Evolutionary conservation across 2,888 invertebrate genomes (phyloP), one percentile per base, ranked within the genome.

Genomic region (Orthonevra nobilis): DNA sequence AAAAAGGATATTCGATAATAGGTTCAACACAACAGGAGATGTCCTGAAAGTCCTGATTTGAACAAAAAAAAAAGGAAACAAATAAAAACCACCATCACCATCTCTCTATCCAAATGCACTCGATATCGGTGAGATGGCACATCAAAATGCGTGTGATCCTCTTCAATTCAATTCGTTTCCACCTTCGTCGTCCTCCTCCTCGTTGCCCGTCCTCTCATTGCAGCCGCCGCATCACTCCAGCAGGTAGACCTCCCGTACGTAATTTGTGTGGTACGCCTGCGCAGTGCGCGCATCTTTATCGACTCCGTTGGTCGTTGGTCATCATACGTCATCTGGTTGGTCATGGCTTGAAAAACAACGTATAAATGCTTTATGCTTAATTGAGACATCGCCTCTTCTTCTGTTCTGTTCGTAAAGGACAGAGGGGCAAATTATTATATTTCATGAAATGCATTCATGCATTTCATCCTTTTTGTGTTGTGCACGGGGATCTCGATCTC

Each of bases 361-460:
- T 60, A 69, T n/a, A 70, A 77, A 77, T 64, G 77, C 70, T 70
- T 77, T 70, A 52, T 77, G 56, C 70, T 72, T 77, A 72, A 77
- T 77, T 77, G 77, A 77, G 77, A 72, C 64, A 50, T 69, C 58
- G 50, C 38, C 48, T 64, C 50, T 44, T 48, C 52, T 58, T 28
- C 14, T 42, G 20, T 19, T 32, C 26, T 15, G 20, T 19, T 40
- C 20, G 30, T 23, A 77, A 70, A n/a, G 72, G 77, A 77, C 63
- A 48, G 69, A 15, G 32, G 38, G 30, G 36, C 17, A 77, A 77
- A 60, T 70, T 70, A 72, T 77, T 77, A 77, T 60, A 72, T 72
- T 77, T 70, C 77, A 72, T 77, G 64, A 72, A 72, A 77, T 54
- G 77, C 77, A 77, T 77, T 70, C 63, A 77, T 70, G 77, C 52